Base-by-base conservation (phyloP, 2,888 invertebrate genomes). In the Ochlodes sylvanus region DNA sequence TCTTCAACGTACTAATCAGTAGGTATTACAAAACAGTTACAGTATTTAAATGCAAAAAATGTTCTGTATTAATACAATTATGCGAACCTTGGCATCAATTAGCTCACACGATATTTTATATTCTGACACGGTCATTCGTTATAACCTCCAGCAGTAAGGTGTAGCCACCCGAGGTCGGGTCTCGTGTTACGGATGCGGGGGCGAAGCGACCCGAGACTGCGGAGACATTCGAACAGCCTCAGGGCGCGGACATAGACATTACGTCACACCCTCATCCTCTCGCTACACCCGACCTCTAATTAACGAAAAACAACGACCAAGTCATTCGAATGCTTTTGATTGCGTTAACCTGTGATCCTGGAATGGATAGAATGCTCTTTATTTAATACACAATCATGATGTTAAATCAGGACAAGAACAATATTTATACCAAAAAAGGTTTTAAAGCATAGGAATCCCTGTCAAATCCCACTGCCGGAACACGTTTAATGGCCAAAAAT, bases 171-270 rank as follows among this genome's bases (percentile, higher is more conserved):
- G 68, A 70, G 71, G 68, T 62, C 55, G 50, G 17, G 54, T 44
- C 70, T 70, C 68, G 27, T 38, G 58, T 68, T 70, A 57, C 73
- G 64, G 70, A 68, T 71, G 66, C 61, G 66, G 68, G 64, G 57
- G 68, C 69, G 66, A 44, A 64, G 68, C 69, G 64, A 68, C 67
- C 66, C 63, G 70, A 72, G 57, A 72, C 72, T 68, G 71, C 69
- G 70, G 73, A 58, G 52, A 14, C 52, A 54, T 52, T 63, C 7
- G 57, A 19, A 57, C 52, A 57, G 64, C 61, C 69, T 62, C 38
- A 57, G 65, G 68, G 41, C 34, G 42, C 32, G 75, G 77, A 76
- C 78, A 78, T 79, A 80, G 81, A 84, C 82, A 84, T 81, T 79
- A 81, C 79, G 70, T 79, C 77, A 71, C 73, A 73, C 72, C 71